Percentiles rank a stretch among this genome's conserved stretches.
phyloP scores from a whole-genome alignment of 2,888 invertebrate genomes.

The Argyresthia goedartella region DNA sequence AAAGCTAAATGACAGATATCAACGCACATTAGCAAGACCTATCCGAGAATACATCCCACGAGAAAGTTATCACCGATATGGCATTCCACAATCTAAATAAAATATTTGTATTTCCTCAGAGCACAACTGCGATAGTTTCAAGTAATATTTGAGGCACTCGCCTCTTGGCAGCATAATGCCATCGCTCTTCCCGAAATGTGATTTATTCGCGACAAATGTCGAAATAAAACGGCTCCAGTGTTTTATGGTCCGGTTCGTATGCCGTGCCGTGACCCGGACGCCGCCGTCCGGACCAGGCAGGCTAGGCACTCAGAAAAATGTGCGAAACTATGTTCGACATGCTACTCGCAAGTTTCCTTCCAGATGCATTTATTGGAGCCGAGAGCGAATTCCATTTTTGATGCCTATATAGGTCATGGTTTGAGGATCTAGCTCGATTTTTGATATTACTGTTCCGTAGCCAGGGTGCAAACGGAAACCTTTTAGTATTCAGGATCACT shows the following conservation, averaged over 20 bases:
- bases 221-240: constrained; percentile 43
- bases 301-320: background rate
- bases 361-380: too few relatives aligned
- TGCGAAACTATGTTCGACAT: too few relatives aligned
- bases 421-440: too few relatives aligned
- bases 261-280: constrained; percentile 1
- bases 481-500: too few relatives aligned
- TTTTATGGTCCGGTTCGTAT: constrained; percentile 23
- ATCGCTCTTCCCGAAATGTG: constrained; percentile 57
- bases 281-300: background rate
- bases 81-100: constrained; percentile 2
- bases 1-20: too few relatives aligned
- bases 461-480: too few relatives aligned
- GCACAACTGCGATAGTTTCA: constrained; percentile 12
- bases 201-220: constrained; percentile 61
- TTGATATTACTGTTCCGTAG: too few relatives aligned
- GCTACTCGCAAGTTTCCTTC: too few relatives aligned
- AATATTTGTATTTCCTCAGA: constrained; percentile 1
- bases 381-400: too few relatives aligned
- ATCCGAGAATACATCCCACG: background rate
- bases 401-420: too few relatives aligned
- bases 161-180: constrained; percentile 43
- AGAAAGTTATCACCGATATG: constrained; percentile 1
- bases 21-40: too few relatives aligned
- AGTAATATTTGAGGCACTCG: constrained; percentile 24